phyloP scores from a whole-genome alignment of 2,888 invertebrate species.

The Hoplodrina blanda region DNA sequence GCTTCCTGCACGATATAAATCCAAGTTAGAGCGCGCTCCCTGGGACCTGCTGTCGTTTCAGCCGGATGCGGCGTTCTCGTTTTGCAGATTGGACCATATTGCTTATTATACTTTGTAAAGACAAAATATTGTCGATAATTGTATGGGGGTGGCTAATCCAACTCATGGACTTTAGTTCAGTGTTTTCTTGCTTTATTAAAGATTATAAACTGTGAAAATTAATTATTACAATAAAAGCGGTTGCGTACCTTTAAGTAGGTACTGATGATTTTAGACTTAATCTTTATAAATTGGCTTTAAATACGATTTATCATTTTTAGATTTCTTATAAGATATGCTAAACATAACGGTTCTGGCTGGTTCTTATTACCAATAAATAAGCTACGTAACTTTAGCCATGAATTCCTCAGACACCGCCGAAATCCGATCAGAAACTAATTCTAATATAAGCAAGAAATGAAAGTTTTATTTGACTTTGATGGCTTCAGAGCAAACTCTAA shows the following conservation, averaged over 20 bases:
- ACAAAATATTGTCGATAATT: slow-evolving; percentile 50
- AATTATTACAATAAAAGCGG: background rate
- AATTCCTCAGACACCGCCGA: slow-evolving; percentile 49
- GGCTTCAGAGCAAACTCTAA: slow-evolving; percentile 44
- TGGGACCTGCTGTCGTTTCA: slow-evolving; percentile 66
- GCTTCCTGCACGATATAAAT: slow-evolving; percentile 85
- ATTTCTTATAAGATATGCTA: background rate
- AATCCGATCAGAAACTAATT: slow-evolving; percentile 59
- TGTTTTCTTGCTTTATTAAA: background rate
- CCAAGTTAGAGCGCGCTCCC: slow-evolving; percentile 77
- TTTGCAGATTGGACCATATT: slow-evolving; percentile 57
- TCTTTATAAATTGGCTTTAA: background rate
- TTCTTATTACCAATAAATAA: slow-evolving; percentile 33
- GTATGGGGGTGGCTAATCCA: slow-evolving; percentile 1
- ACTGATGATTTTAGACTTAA: background rate
- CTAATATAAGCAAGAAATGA: slow-evolving; percentile 50
- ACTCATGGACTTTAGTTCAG: background rate
- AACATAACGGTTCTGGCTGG: background rate
- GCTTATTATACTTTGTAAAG: slow-evolving; percentile 54
- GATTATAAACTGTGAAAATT: background rate
- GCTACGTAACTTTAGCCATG: slow-evolving; percentile 31
- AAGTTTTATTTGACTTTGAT: slow-evolving; percentile 57
- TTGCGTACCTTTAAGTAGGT: background rate
- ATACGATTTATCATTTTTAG: background rate
- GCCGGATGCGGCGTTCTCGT: slow-evolving; percentile 66